Base-by-base conservation (phyloP, 1,140 invertebrate species). In the Papilio polyxenes region DNA sequence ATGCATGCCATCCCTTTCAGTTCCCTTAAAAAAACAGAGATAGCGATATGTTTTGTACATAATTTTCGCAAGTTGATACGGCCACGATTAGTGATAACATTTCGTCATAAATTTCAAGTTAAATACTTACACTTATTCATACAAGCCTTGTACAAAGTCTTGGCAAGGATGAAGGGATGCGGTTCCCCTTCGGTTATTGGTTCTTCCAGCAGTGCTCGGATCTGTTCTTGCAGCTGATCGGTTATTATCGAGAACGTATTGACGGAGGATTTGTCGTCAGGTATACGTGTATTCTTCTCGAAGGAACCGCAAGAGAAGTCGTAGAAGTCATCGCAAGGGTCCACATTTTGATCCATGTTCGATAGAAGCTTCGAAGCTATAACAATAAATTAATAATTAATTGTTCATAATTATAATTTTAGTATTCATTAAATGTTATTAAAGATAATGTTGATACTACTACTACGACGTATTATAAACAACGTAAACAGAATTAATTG, bases 281-380 rank as follows among this genome's bases (percentile, higher is more conserved):
- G 97, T 62, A 98, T 97, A n/a, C 95, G 95, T 1, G 96, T 96
- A 62, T 95, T 96, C 82, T 96, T 96, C 7, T 97, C 90, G 92
- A 97, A 98, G 4, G 95, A 95, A 7, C 98, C 97, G 87, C 97
- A 98, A 0, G 97, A 96, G 85, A 98, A 98, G 83, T 96, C 90
- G 90, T 98, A 99, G 92, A 99, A 99, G 90, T 99, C 97, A 82
- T 98, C 96, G 88, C 98, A 99, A 0, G 98, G 98, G 87, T 98
- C 96, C 0, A 97, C 96, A 13, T 93, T 94, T 1, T 94, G 89
- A 85, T 98, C 97, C 96, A 98, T 97, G 86, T 97, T 97, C 20
- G 95, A 92, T 0, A 98, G 91, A 5, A 98, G 95, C 80, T 95
- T 95, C 2, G 97, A 97, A 0, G 97, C 97, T 95, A 88, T 13